These are phyloP conservation scores for Stenurella melanura DNA, from an alignment of 2,888 invertebrate species.

Conservation along the genomic window DNA sequence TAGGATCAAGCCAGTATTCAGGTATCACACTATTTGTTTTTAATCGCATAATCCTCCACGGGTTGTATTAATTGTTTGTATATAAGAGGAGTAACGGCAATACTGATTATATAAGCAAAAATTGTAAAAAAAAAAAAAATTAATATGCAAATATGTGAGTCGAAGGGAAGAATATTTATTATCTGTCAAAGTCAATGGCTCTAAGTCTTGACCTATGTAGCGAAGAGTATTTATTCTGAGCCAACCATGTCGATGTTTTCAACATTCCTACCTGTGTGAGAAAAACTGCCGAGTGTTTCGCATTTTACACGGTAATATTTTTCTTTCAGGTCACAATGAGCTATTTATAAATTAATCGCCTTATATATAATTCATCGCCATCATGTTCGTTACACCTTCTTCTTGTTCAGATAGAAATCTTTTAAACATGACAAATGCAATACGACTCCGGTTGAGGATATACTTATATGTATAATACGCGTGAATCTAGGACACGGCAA, in stretches of 20 bases:
- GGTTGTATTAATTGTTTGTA: too few relatives aligned
- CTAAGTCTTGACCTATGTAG: too few relatives aligned
- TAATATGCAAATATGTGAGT: too few relatives aligned
- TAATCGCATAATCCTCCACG: too few relatives aligned
- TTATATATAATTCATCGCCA: neutral
- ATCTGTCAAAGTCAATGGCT: too few relatives aligned
- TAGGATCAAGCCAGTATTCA: neutral
- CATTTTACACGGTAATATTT: neutral
- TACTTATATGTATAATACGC: slow-evolving; percentile 6
- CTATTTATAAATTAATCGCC: slow-evolving; percentile 10
- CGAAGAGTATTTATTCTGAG: too few relatives aligned
- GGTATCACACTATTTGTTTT: neutral
- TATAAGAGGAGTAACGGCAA: too few relatives aligned
- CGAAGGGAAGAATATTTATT: too few relatives aligned
- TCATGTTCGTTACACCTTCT: slow-evolving; percentile 1
- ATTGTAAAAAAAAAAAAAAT: too few relatives aligned
- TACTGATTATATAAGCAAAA: too few relatives aligned
- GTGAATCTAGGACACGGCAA: slow-evolving; percentile 29
- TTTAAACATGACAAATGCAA: neutral
- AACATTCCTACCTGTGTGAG: neutral
- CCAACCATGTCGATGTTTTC: neutral
- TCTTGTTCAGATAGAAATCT: slow-evolving; percentile 1
- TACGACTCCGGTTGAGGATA: slow-evolving; percentile 6
- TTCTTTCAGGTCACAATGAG: neutral
- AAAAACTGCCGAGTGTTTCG: neutral